Evolutionary conservation across 2,888 invertebrate genomes (phyloP).

Genomic region (Leucophenga maculata): DNA sequence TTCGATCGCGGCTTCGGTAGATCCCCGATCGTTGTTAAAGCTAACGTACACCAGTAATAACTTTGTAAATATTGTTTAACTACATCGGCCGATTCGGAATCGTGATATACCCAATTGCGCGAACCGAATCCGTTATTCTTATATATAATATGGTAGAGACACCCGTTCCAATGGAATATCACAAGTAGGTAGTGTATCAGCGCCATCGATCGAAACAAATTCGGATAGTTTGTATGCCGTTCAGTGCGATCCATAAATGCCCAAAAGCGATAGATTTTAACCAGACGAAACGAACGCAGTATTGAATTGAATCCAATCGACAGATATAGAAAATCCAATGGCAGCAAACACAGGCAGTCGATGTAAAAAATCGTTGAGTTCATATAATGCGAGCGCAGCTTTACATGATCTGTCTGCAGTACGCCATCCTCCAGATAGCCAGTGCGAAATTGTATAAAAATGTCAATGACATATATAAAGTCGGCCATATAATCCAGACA

Average conservation of each 20-base stretch:
- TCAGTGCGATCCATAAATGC: slow-evolving; percentile 98
- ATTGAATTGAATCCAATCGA: slow-evolving; percentile 98
- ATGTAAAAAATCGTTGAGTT: slow-evolving; percentile 98
- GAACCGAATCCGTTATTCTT: slow-evolving; percentile 96
- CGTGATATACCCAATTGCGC: slow-evolving; percentile 92
- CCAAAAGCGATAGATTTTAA: slow-evolving; percentile 98
- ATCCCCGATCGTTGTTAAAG: slow-evolving; percentile 95
- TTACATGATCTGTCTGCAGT: slow-evolving; percentile 93
- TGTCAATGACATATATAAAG: slow-evolving; percentile 95
- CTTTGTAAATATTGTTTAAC: slow-evolving; percentile 97
- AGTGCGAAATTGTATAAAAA: slow-evolving; percentile 96
- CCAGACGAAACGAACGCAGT: slow-evolving; percentile 93
- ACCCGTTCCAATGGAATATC: slow-evolving; percentile 99
- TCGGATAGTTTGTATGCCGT: slow-evolving; percentile 98
- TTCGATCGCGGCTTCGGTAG: slow-evolving; percentile 92
- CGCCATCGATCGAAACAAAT: slow-evolving; percentile 92
- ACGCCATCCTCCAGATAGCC: slow-evolving; percentile 98
- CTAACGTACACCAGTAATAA: slow-evolving; percentile 98
- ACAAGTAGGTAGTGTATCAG: slow-evolving; percentile 96
- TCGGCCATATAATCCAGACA: slow-evolving; percentile 97
- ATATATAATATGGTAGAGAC: slow-evolving; percentile 96
- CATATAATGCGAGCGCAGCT: slow-evolving; percentile 96
- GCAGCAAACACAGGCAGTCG: slow-evolving; percentile 97
- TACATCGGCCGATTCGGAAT: slow-evolving; percentile 88
- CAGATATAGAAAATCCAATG: slow-evolving; percentile 97